Conservation (phyloP, 2,888 invertebrate genomes). For the Cephus runcator region DNA sequence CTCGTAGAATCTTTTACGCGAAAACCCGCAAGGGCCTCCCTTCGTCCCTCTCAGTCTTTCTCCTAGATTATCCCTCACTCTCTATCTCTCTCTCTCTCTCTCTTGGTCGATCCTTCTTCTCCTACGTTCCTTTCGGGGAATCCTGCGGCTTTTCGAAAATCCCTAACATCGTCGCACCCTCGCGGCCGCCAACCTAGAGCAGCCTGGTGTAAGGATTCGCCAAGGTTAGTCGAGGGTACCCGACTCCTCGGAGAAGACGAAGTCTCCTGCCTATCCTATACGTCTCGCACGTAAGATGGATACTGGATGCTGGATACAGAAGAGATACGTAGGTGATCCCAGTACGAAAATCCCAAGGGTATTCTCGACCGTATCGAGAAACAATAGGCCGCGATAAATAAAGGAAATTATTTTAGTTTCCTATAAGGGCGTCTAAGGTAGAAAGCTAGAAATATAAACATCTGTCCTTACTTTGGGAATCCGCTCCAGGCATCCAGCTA, state of each 20-base stretch:
- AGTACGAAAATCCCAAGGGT: not conserved
- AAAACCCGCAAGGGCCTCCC: not conserved
- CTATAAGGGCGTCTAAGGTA: constrained; percentile 17
- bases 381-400: constrained; percentile 45
- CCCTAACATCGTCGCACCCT: not conserved
- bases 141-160: not conserved
- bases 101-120: not conserved
- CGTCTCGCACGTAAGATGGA: not conserved
- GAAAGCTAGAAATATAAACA: not conserved
- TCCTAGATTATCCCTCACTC: too few species aligned
- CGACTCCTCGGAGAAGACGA: not conserved
- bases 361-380: constrained; percentile 31
- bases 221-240: not conserved
- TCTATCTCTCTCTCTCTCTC: too few species aligned
- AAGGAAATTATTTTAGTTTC: constrained; percentile 39
- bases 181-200: not conserved
- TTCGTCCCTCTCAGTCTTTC: not conserved
- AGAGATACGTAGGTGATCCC: not conserved
- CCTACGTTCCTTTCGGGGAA: not conserved
- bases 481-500: not conserved
- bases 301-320: not conserved
- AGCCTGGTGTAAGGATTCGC: not conserved
- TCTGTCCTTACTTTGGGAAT: constrained; percentile 12
- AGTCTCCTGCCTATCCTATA: not conserved
- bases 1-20: constrained; percentile 1